Evolutionary conservation across 2,888 invertebrate species (phyloP).

Genomic region (Mesoligia furuncula): DNA sequence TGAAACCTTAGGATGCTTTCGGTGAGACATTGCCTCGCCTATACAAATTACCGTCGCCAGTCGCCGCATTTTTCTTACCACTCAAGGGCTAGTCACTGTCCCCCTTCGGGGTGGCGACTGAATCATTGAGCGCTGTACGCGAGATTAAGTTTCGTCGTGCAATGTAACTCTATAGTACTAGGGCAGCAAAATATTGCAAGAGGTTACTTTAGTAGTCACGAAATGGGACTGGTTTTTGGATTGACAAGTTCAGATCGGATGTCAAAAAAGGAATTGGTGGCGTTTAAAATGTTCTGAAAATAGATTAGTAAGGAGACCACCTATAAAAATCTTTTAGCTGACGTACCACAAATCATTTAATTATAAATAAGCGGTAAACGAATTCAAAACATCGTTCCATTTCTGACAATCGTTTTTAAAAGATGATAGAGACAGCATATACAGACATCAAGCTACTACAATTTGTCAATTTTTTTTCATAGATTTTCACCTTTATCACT

Average conservation of each 20-base stretch:
- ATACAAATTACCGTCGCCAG: slow-evolving; percentile 29
- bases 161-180: slow-evolving; percentile 60
- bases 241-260: slow-evolving; percentile 29
- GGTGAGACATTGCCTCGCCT: neutral
- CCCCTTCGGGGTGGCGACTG: slow-evolving; percentile 45
- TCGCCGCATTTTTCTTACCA: slow-evolving; percentile 13
- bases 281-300: neutral
- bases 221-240: slow-evolving; percentile 49
- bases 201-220: slow-evolving; percentile 38
- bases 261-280: slow-evolving; percentile 34
- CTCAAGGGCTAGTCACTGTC: slow-evolving; percentile 30
- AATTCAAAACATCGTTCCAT: neutral
- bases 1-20: slow-evolving; percentile 5
- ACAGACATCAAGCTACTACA: no score
- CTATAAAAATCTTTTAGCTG: neutral
- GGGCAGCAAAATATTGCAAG: slow-evolving; percentile 48
- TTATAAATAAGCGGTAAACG: neutral
- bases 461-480: no score
- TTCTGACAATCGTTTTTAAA: neutral
- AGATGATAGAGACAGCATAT: neutral
- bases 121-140: slow-evolving; percentile 25
- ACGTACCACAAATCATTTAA: neutral
- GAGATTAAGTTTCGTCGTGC: slow-evolving; percentile 51
- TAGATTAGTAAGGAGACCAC: neutral
- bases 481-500: no score